These are phyloP conservation scores for Sebastes matsubarae DNA, from an alignment of 2,797 vertebrate species.

Conservation along the genomic window DNA sequence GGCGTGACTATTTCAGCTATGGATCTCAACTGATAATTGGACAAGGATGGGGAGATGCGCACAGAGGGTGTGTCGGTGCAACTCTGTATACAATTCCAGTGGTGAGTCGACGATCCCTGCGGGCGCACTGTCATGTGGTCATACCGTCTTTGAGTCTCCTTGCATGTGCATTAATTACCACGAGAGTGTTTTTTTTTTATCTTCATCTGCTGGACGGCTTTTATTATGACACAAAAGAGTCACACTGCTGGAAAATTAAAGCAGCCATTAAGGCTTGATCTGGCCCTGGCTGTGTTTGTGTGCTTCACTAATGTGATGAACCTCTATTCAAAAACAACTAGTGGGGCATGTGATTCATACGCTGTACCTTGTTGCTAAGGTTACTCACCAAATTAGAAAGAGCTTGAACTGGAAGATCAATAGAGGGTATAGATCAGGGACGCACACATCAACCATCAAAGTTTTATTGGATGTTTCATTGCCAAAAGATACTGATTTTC, in stretches of 20 bases:
- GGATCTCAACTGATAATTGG: slow-evolving; percentile 61
- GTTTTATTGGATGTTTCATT: slow-evolving; percentile 27
- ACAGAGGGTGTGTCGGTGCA: slow-evolving; percentile 9
- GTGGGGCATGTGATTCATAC: slow-evolving; percentile 39
- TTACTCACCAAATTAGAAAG: slow-evolving; percentile 57
- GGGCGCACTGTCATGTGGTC: slow-evolving; percentile 11
- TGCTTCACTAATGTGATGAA: slow-evolving; percentile 49
- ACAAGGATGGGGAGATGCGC: slow-evolving; percentile 24
- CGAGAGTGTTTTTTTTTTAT: slow-evolving; percentile 30
- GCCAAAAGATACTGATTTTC: slow-evolving; percentile 22
- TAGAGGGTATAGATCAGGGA: slow-evolving; percentile 34
- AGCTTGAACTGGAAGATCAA: slow-evolving; percentile 47
- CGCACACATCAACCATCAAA: neutral
- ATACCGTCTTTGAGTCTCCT: slow-evolving; percentile 35
- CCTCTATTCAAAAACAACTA: slow-evolving; percentile 32
- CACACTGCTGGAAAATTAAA: slow-evolving; percentile 44
- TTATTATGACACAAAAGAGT: slow-evolving; percentile 53
- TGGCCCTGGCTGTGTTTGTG: slow-evolving; percentile 9
- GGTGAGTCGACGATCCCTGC: neutral
- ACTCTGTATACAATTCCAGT: slow-evolving; percentile 7
- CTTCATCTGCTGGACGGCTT: slow-evolving; percentile 38
- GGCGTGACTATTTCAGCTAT: slow-evolving; percentile 43
- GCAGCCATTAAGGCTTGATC: slow-evolving; percentile 50
- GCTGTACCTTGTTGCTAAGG: slow-evolving; percentile 45
- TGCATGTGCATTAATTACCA: slow-evolving; percentile 50